Evolutionary conservation across 2,888 invertebrate species (phyloP), one percentile per base, ranked within the genome.

Genomic region (Tyria jacobaeae): DNA sequence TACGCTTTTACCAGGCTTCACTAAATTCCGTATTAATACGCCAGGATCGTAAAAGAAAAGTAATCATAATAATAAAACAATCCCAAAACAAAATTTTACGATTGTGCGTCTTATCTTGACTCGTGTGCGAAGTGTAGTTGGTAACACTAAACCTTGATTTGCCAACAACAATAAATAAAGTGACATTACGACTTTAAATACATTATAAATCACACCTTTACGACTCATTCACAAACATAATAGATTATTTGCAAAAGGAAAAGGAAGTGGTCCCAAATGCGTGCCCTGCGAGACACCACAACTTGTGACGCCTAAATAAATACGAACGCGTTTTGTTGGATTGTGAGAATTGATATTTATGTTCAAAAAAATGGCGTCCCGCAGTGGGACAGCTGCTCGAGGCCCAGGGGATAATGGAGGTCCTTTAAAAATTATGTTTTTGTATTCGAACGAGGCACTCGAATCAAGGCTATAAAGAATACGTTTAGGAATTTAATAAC

Each of bases 261-360:
- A 83, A 87, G 85, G 86, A 87, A 88, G 86, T 83, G 81, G 73
- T 76, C 83, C 84, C 82, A 71, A 70, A 81, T 76, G 82, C 76
- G 76, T 75, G 79, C 82, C 82, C 80, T 79, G 78, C 66, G 81
- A 75, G 80, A 83, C 79, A 79, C 83, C 85, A 77, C 83, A 82
- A 83, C 78, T 81, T 78, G 79, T 81, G 79, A 84, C 80, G 82
- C 85, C 86, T 89, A 91, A 92, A 92, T 91, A 91, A 92, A 91
- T 91, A 92, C 87, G 89, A 92, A 92, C 91, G 90, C 83, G 83
- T 88, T 87, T 87, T 87, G 88, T 89, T 87, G 86, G 87, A 83
- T 85, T 86, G 88, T 85, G 88, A 84, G 90, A 91, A 92, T 92
- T 92, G 92, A 92, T 92, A 92, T 92, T 92, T 92, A 92, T 89